Evolutionary conservation across 2,888 invertebrate genomes (phyloP).

Genomic region (Exephanes ischioxanthus): DNA sequence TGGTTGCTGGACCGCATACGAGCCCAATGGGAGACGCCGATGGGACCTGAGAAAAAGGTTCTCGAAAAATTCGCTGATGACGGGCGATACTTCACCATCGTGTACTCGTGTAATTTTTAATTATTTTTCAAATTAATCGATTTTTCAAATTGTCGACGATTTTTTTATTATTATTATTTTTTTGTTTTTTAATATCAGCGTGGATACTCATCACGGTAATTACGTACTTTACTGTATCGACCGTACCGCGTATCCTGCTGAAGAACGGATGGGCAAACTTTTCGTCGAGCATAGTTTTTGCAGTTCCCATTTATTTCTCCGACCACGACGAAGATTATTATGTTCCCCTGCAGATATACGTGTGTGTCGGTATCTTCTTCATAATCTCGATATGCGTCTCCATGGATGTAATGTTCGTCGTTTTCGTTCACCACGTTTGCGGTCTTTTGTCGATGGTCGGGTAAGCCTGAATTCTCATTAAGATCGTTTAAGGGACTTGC

Average conservation of each 20-base stretch:
- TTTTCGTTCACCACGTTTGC: constrained; percentile 32
- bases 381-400: neutral
- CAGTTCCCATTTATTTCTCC: constrained; percentile 31
- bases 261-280: constrained; percentile 25
- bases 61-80: neutral
- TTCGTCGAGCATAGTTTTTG: constrained; percentile 25
- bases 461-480: neutral
- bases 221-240: neutral
- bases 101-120: neutral
- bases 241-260: neutral
- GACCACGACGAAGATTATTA: constrained; percentile 41
- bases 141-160: neutral
- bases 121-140: neutral
- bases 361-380: neutral
- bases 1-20: neutral
- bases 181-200: constrained; percentile 7
- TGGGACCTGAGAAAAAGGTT: neutral
- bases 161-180: neutral
- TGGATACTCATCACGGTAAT: constrained; percentile 15
- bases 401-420: constrained; percentile 22
- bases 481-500: neutral
- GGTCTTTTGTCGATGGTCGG: constrained; percentile 33
- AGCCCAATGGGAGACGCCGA: neutral
- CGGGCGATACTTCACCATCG: neutral
- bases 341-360: constrained; percentile 7